A percentile compares a stretch with the other conserved stretches of the same genome.
These are phyloP conservation scores for Galeopsomyia nigrocyanea DNA, from an alignment of 2,888 invertebrate species.

Conservation along the genomic window DNA sequence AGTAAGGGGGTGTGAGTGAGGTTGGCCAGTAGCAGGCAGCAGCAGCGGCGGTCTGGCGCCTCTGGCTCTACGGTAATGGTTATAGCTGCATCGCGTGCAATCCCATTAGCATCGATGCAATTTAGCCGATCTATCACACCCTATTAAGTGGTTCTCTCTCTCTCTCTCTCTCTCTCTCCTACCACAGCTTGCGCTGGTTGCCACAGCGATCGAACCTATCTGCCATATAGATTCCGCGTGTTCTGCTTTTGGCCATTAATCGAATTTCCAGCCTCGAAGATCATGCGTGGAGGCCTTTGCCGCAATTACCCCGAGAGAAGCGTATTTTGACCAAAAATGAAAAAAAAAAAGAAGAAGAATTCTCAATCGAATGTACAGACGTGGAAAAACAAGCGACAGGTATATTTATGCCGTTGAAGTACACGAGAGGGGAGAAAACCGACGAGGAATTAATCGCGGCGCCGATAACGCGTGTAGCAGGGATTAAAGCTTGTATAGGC, in stretches of 20 bases:
- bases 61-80: conserved; percentile 62
- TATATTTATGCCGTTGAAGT: background rate
- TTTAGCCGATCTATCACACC: conserved; percentile 69
- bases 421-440: background rate
- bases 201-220: background rate
- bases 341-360: conserved; percentile 17
- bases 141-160: conserved; percentile 67
- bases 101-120: conserved; percentile 69
- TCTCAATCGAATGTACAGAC: no score
- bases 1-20: conserved; percentile 10
- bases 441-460: conserved; percentile 40
- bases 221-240: conserved; percentile 3
- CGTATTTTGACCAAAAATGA: background rate
- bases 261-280: conserved; percentile 38
- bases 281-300: conserved; percentile 20
- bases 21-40: background rate
- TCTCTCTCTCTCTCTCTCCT: background rate
- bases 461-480: conserved; percentile 26
- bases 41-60: conserved; percentile 36
- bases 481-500: conserved; percentile 1
- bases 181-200: background rate
- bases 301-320: conserved; percentile 37
- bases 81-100: conserved; percentile 69
- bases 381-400: no score
- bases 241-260: conserved; percentile 30